Conservation (phyloP, 2,113 vertebrate genomes). For the Catharus minimus region DNA sequence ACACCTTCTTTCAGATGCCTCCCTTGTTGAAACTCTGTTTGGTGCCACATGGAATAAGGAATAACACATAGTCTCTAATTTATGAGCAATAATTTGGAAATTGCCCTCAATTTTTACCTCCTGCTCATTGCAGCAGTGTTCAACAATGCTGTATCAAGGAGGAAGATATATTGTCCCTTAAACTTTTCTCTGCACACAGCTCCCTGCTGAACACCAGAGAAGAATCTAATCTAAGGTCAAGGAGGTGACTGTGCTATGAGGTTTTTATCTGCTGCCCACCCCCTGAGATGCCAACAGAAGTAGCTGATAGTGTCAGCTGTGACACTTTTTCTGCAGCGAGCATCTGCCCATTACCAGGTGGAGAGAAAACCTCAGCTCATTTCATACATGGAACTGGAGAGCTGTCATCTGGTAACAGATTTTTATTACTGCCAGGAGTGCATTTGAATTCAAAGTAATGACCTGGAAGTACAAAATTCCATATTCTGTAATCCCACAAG, state of each 20-base stretch:
- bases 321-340: background rate
- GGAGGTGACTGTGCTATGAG: background rate
- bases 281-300: background rate
- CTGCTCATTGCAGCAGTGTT: background rate
- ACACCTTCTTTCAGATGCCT: slow-evolving; percentile 34
- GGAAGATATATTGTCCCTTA: background rate
- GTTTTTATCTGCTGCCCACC: slow-evolving; percentile 1
- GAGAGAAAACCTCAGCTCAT: slow-evolving; percentile 2
- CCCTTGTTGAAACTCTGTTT: background rate
- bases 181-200: background rate
- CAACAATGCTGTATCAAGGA: background rate
- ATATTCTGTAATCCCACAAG: slow-evolving; percentile 52
- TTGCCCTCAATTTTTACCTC: background rate
- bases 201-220: background rate
- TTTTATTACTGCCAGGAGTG: slow-evolving; percentile 46
- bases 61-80: background rate
- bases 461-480: slow-evolving; percentile 41
- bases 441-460: slow-evolving; percentile 48
- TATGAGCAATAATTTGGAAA: background rate
- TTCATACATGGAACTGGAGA: background rate
- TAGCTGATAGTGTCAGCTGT: background rate
- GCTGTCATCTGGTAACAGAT: slow-evolving; percentile 45
- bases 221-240: background rate
- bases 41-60: background rate
- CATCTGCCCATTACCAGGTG: slow-evolving; percentile 32